These are phyloP conservation scores for Tromatobia lineatoria DNA, from an alignment of 2,888 invertebrate genomes.

Conservation along the genomic window DNA sequence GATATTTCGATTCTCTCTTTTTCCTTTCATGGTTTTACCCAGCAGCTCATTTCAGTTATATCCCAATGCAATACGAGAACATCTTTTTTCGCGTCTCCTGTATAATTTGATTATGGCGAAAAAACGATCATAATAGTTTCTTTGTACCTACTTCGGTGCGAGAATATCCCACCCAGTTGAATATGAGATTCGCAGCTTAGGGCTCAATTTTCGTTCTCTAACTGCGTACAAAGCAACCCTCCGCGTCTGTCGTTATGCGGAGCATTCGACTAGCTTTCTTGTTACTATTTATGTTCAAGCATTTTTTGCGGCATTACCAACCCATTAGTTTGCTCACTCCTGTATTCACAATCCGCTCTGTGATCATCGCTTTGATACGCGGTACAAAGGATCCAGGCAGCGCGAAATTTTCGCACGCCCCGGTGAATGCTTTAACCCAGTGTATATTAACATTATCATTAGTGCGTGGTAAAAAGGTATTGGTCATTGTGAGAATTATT, in stretches of 20 bases:
- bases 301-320: background rate
- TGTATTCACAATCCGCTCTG: conserved; percentile 25
- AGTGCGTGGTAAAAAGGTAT: background rate
- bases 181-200: conserved; percentile 31
- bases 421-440: background rate
- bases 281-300: background rate
- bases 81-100: conserved; percentile 6
- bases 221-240: background rate
- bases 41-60: conserved; percentile 14
- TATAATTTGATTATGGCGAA: background rate
- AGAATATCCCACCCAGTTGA: conserved; percentile 33
- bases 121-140: background rate
- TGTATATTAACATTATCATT: conserved; percentile 17
- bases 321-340: conserved; percentile 11
- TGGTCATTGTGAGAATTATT: conserved; percentile 3
- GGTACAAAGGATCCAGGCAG: background rate
- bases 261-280: background rate
- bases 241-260: conserved; percentile 27
- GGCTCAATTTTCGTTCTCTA: conserved; percentile 7
- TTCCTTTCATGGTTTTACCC: background rate
- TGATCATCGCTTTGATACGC: conserved; percentile 31
- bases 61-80: conserved; percentile 24
- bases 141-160: background rate
- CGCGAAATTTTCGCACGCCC: background rate
- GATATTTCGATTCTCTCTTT: conserved; percentile 49